phyloP scores from a whole-genome alignment of 1,140 invertebrate genomes.

The Tetramorium simillimum region DNA sequence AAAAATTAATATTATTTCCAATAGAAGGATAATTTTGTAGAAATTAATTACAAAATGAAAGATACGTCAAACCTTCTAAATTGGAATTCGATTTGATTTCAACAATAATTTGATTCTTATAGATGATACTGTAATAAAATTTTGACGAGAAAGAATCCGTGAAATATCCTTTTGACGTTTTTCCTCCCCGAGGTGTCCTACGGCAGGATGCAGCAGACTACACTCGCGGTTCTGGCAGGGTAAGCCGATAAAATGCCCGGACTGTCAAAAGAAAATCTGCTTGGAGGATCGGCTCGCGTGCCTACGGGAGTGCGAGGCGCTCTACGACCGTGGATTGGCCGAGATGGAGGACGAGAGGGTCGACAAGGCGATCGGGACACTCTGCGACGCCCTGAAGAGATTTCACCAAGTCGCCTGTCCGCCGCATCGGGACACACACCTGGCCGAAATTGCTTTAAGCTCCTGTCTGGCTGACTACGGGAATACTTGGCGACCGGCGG shows the following conservation, averaged over 20 bases:
- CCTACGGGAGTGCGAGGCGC: constrained; percentile 85
- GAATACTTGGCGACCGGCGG: constrained; percentile 67
- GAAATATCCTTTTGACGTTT: constrained; percentile 37
- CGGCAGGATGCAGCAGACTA: constrained; percentile 84
- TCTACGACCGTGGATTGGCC: constrained; percentile 84
- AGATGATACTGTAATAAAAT: not conserved
- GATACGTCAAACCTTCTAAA: not conserved
- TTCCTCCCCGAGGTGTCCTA: constrained; percentile 86
- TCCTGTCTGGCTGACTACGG: constrained; percentile 86
- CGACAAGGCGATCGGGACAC: constrained; percentile 84
- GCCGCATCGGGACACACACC: constrained; percentile 87
- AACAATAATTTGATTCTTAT: not conserved
- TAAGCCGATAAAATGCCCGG: constrained; percentile 84
- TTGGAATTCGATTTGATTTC: not conserved
- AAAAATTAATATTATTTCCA: not conserved
- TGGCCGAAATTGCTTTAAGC: constrained; percentile 87
- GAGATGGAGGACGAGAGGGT: constrained; percentile 83
- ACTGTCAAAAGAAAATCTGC: constrained; percentile 85
- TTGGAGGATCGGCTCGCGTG: constrained; percentile 83
- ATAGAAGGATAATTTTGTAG: not conserved
- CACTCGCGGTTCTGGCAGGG: constrained; percentile 81
- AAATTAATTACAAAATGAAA: not conserved
- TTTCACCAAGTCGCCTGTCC: constrained; percentile 85
- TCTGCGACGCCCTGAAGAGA: constrained; percentile 81
- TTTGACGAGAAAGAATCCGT: not conserved